phyloP scores from a whole-genome alignment of 1,140 invertebrate genomes.

The Campodea augens region DNA sequence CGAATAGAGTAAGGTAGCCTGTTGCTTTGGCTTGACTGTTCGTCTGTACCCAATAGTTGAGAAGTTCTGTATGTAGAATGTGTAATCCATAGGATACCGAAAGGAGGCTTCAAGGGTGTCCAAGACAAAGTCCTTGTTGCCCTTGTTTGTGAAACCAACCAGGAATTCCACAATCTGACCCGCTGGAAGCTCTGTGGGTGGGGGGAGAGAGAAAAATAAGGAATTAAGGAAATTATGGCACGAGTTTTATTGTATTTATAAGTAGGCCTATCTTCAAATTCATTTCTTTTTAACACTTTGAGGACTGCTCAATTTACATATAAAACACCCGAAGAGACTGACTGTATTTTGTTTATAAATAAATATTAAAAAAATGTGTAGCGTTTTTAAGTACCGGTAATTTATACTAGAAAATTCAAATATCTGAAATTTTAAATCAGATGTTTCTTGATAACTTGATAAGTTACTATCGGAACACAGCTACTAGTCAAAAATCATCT shows the following conservation, averaged over 20 bases:
- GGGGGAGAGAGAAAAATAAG: no score
- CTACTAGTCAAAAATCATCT: no score
- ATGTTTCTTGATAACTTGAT: no score
- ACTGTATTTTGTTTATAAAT: constrained; percentile 6
- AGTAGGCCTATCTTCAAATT: constrained; percentile 15
- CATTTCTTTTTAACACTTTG: no score
- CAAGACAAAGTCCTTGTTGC: constrained; percentile 70
- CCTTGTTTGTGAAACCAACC: constrained; percentile 91
- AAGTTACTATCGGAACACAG: no score
- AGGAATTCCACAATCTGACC: constrained; percentile 85
- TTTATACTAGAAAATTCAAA: no score
- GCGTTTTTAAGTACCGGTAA: no score
- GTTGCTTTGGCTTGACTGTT: constrained; percentile 70
- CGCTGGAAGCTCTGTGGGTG: constrained; percentile 63
- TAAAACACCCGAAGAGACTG: no score
- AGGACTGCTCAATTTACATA: no score
- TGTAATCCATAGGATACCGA: constrained; percentile 96
- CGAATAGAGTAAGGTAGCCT: constrained; percentile 87
- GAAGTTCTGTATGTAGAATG: constrained; percentile 96
- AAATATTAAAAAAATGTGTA: no score
- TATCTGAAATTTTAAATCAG: no score
- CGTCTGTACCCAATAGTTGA: constrained; percentile 75
- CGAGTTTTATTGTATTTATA: neutral
- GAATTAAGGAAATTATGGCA: no score
- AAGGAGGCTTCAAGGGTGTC: constrained; percentile 92